A percentile compares a stretch with the other conserved stretches of the same genome.
These are phyloP conservation scores for Metopolophium dirhodum DNA, from an alignment of 1,140 invertebrate genomes.

Conservation along the genomic window DNA sequence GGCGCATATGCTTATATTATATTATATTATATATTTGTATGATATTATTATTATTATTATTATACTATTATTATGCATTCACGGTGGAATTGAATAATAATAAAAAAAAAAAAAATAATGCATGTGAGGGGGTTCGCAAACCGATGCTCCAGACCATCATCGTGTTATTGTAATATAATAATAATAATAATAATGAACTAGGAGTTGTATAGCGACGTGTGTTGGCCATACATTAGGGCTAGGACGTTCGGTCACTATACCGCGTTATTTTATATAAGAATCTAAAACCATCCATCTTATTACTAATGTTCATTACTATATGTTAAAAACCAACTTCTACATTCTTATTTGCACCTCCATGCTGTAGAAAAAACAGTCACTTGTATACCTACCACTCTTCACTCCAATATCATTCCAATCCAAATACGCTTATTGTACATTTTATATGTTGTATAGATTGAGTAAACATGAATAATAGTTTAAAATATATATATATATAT, in stretches of 20 bases:
- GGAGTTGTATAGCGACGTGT: neutral
- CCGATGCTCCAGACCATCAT: neutral
- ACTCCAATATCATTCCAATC: neutral
- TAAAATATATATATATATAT: neutral
- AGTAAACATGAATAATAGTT: neutral
- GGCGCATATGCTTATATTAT: neutral
- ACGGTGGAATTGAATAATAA: neutral
- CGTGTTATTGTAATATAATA: neutral
- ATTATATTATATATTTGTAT: no score
- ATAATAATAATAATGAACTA: neutral
- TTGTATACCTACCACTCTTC: neutral
- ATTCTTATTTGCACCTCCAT: neutral
- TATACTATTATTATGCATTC: neutral
- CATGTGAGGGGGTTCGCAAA: neutral
- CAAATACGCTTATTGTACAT: neutral
- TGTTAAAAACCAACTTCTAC: neutral
- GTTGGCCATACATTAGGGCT: neutral
- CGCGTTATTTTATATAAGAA: neutral
- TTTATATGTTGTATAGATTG: neutral
- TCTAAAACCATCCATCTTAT: neutral
- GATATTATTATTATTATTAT: conserved; percentile 1
- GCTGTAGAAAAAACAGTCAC: neutral
- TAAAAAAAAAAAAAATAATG: neutral
- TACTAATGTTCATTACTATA: neutral
- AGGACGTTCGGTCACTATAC: neutral